A percentile compares a stretch with the other conserved stretches of the same genome.
Evolutionary conservation across 2,888 invertebrate species (phyloP).

Genomic region (Eupithecia subfuscata): DNA sequence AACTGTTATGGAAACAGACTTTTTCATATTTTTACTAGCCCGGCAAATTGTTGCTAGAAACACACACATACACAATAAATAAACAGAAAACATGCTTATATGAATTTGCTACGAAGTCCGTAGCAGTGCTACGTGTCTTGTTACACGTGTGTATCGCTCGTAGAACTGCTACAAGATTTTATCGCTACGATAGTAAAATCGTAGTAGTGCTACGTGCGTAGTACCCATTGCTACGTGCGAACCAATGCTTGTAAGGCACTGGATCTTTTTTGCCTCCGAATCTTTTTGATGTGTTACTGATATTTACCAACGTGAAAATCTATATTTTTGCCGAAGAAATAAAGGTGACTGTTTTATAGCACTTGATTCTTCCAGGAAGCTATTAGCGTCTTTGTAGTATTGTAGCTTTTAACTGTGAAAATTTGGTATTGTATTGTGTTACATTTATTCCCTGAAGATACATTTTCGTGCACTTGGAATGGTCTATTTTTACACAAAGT

Average conservation of each 20-base stretch:
- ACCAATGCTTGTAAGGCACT: not conserved
- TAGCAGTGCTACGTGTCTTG: not conserved
- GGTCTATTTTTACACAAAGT: too few species aligned
- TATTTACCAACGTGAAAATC: not conserved
- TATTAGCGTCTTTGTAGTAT: not conserved
- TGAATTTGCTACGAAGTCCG: not conserved
- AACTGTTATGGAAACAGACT: too few species aligned
- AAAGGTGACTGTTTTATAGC: not conserved
- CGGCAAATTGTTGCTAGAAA: not conserved
- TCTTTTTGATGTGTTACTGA: not conserved
- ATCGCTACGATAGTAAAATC: conserved; percentile 10
- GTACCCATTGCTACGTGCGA: not conserved
- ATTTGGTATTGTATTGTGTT: not conserved
- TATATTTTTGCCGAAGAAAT: not conserved
- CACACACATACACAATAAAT: not conserved
- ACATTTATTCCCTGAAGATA: too few species aligned
- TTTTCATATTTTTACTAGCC: too few species aligned
- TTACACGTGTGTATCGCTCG: not conserved
- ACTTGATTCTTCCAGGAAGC: too few species aligned
- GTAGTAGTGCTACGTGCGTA: conserved; percentile 12
- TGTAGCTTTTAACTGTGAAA: not conserved
- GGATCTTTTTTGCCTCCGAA: not conserved
- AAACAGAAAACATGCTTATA: not conserved
- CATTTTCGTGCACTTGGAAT: too few species aligned
- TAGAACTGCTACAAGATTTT: not conserved